Evolutionary conservation across 2,888 invertebrate genomes (phyloP).

Genomic region (Ischnus inquisitorius): DNA sequence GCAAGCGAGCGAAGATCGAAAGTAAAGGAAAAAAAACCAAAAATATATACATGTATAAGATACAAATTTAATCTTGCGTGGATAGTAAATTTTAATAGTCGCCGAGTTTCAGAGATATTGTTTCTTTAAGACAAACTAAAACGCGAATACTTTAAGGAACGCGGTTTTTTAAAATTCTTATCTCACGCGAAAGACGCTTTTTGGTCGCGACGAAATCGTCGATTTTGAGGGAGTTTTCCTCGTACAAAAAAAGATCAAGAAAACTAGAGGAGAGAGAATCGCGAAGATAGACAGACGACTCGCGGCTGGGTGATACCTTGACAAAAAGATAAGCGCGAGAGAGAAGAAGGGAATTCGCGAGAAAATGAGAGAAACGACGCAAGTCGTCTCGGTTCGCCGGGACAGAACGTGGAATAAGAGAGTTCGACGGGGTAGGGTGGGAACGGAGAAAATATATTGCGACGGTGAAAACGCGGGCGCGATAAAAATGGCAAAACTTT

Average conservation of each 20-base stretch:
- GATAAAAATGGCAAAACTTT: constrained; percentile 72
- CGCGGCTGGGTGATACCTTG: neutral
- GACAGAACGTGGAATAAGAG: constrained; percentile 17
- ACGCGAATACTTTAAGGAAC: neutral
- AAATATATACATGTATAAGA: too few species aligned
- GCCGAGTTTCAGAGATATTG: neutral
- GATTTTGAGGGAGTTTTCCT: neutral
- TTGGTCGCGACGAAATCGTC: constrained; percentile 2
- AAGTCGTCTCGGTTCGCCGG: constrained; percentile 27
- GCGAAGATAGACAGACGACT: constrained; percentile 2
- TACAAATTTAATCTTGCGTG: too few species aligned
- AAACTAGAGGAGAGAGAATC: neutral
- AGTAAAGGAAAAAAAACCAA: too few species aligned
- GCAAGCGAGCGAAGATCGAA: too few species aligned
- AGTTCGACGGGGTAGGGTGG: constrained; percentile 5
- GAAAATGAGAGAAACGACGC: constrained; percentile 14
- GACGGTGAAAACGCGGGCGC: constrained; percentile 61
- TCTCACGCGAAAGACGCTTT: neutral
- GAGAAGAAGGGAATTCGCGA: neutral
- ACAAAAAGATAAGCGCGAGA: constrained; percentile 12
- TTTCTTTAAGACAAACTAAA: neutral
- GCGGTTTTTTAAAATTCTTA: neutral
- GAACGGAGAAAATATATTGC: constrained; percentile 57
- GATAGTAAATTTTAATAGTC: too few species aligned
- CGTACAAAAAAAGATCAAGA: neutral